phyloP scores from a whole-genome alignment of 23 tunicate species.

The Aplidium turbinatum region DNA sequence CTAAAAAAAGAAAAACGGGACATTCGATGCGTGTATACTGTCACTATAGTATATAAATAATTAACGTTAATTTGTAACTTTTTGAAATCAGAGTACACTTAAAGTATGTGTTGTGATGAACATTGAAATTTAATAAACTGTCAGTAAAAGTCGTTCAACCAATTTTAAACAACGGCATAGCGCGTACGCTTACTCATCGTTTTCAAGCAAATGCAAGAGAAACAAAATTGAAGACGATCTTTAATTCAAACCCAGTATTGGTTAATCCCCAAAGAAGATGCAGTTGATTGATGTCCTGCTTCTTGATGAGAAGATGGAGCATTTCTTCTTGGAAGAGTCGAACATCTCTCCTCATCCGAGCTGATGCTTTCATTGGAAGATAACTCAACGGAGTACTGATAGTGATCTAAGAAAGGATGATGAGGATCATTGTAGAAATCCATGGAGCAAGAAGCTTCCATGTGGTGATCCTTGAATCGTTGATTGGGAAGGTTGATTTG shows the following conservation, averaged over 20 bases:
- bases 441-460: background rate
- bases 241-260: conserved; percentile 44
- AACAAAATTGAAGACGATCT: no score
- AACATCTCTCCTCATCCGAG: background rate
- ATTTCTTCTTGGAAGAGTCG: background rate
- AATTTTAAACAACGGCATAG: no score
- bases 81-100: no score
- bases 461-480: background rate
- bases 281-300: conserved; percentile 11
- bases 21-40: no score
- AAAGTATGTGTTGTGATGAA: no score
- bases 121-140: no score
- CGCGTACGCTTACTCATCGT: no score
- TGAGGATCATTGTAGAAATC: background rate
- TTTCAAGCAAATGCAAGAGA: no score
- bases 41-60: no score
- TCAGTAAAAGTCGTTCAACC: no score
- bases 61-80: no score
- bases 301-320: background rate
- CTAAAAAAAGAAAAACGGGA: no score
- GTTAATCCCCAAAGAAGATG: conserved; percentile 8
- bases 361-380: background rate
- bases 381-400: background rate
- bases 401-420: background rate
- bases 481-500: background rate